These are phyloP conservation scores for Syncerus caffer DNA, from an alignment of 2,797 vertebrate genomes.

Conservation along the genomic window DNA sequence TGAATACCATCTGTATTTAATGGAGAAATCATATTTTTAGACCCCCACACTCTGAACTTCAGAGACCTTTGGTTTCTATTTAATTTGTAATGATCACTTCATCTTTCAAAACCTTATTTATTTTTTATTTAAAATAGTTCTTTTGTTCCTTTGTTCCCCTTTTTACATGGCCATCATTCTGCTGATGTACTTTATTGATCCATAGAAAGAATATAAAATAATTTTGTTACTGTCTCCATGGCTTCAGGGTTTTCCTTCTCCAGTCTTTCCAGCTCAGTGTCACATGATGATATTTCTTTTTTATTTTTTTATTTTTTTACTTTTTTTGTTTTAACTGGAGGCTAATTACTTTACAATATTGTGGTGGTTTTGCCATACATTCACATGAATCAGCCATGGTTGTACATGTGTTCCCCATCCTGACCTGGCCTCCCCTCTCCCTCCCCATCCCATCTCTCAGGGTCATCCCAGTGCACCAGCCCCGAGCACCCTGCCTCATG, in stretches of 20 bases:
- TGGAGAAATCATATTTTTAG: background rate
- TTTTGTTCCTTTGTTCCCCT: background rate
- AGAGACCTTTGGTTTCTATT: background rate
- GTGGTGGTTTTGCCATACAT: too few species aligned
- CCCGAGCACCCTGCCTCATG: too few species aligned
- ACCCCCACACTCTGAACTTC: background rate
- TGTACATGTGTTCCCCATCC: too few species aligned
- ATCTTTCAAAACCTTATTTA: background rate
- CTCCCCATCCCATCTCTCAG: too few species aligned
- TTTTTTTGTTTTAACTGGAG: too few species aligned
- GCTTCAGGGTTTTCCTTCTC: background rate
- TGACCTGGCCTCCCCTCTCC: too few species aligned
- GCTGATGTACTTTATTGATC: background rate
- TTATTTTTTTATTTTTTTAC: too few species aligned
- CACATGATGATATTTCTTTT: background rate
- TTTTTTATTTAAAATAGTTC: background rate
- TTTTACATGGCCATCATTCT: background rate
- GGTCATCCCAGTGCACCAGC: too few species aligned
- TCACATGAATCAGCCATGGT: too few species aligned
- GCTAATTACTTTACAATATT: too few species aligned
- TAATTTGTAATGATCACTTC: background rate
- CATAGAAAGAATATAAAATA: slow-evolving; percentile 1
- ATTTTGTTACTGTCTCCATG: background rate
- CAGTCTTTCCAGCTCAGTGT: background rate
- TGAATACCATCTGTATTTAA: background rate